A percentile compares a stretch with the other conserved stretches of the same genome.
Evolutionary conservation across 2,113 vertebrate genomes (phyloP).

Genomic region (Cyphomyrus discorhynchus): DNA sequence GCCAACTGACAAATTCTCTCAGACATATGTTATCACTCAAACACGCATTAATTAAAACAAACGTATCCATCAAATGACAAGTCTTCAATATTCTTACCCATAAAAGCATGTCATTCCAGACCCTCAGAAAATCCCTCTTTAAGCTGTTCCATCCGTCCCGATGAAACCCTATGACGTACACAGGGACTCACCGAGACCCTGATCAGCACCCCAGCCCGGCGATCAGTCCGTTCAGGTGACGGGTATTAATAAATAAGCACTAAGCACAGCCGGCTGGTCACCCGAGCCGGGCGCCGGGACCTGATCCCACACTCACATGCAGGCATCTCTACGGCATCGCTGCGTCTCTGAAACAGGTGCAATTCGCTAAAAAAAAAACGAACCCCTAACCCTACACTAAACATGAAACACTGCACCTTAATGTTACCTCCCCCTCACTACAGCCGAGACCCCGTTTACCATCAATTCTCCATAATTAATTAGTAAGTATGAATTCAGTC

Average conservation of each 20-base stretch:
- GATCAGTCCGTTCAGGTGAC: constrained; percentile 53
- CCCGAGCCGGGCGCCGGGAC: constrained; percentile 46
- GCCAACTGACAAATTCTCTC: not conserved
- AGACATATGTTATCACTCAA: not conserved
- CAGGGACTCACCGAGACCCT: not conserved
- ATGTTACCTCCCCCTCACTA: not conserved
- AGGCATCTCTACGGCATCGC: not conserved
- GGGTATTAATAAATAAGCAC: constrained; percentile 57
- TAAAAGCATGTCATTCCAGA: not conserved
- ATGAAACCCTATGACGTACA: not conserved
- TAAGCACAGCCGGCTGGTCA: constrained; percentile 33
- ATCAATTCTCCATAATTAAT: not conserved
- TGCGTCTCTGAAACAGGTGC: not conserved
- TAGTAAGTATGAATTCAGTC: not conserved
- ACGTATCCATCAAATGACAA: not conserved
- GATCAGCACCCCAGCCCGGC: not conserved
- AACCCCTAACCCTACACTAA: not conserved
- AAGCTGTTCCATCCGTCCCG: not conserved
- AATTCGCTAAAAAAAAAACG: not conserved
- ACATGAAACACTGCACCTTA: not conserved
- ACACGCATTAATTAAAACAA: not conserved
- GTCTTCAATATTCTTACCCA: not conserved
- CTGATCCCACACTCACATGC: constrained; percentile 40
- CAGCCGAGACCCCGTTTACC: not conserved
- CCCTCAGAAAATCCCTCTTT: not conserved